Evolutionary conservation across 64 coral and sea anemone genomes (phyloP).

Genomic region (Trachythela sp.): DNA sequence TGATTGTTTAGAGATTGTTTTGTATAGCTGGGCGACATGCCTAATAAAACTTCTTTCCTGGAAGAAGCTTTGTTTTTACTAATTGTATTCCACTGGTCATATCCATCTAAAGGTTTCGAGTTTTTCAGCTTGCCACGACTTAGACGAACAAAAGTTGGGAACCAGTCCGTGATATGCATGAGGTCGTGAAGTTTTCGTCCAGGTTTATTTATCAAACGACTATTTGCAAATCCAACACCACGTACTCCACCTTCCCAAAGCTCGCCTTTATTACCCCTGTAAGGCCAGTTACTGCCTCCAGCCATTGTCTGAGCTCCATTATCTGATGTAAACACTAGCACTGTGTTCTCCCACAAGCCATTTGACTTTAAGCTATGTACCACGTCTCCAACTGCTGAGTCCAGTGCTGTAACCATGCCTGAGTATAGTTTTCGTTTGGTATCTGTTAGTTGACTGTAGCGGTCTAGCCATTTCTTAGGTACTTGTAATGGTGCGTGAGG

Average conservation of each 20-base stretch:
- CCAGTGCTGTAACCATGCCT: slow-evolving; percentile 71
- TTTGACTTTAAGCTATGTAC: slow-evolving; percentile 51
- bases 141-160: slow-evolving; percentile 59
- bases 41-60: background rate
- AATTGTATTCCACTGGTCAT: background rate
- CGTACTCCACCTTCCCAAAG: slow-evolving; percentile 83
- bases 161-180: slow-evolving; percentile 77
- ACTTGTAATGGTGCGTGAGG: slow-evolving; percentile 71
- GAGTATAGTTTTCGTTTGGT: slow-evolving; percentile 51
- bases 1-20: background rate
- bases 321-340: slow-evolving; percentile 73
- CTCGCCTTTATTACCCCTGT: slow-evolving; percentile 65
- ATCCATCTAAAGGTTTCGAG: background rate
- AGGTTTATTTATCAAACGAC: slow-evolving; percentile 25
- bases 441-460: slow-evolving; percentile 53
- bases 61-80: background rate
- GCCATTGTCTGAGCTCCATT: slow-evolving; percentile 69
- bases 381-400: slow-evolving; percentile 79
- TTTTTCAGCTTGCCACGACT: background rate
- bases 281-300: slow-evolving; percentile 74
- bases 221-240: slow-evolving; percentile 73
- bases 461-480: slow-evolving; percentile 49
- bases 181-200: slow-evolving; percentile 53
- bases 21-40: background rate
- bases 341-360: slow-evolving; percentile 74